Evolutionary conservation across 2,113 vertebrate genomes (phyloP).

Genomic region (Platysteira castanea): DNA sequence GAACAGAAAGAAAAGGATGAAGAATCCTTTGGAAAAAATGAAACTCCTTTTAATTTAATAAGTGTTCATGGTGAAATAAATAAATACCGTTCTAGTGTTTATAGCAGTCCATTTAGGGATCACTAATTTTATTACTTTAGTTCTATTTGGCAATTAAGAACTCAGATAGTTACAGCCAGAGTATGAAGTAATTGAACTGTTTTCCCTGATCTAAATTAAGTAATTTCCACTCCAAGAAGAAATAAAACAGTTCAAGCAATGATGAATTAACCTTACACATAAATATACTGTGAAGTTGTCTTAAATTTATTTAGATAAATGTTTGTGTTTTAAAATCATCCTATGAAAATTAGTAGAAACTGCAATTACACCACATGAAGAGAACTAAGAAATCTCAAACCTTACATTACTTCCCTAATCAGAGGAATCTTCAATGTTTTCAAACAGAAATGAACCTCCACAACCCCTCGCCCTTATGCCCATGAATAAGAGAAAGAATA

Average conservation of each 20-base stretch:
- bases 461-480: rapidly evolving
- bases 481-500: background rate
- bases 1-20: background rate
- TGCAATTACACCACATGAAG: background rate
- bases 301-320: conserved; percentile 5
- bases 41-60: conserved; percentile 5
- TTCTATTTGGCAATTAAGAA: conserved; percentile 11
- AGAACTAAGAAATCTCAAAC: background rate
- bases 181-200: background rate
- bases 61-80: background rate
- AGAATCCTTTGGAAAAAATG: background rate
- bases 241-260: background rate
- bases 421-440: background rate
- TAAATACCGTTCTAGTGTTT: background rate
- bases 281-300: background rate
- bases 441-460: background rate
- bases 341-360: background rate
- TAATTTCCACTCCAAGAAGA: background rate
- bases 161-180: background rate
- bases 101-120: conserved; percentile 21
- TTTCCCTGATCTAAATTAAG: conserved; percentile 27
- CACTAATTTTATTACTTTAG: conserved; percentile 32
- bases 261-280: background rate
- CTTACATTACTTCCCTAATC: background rate
- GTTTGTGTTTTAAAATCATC: background rate